These are phyloP conservation scores for Melanotaenia parkinsoni DNA, from an alignment of 2,797 vertebrate genomes.

Conservation along the genomic window DNA sequence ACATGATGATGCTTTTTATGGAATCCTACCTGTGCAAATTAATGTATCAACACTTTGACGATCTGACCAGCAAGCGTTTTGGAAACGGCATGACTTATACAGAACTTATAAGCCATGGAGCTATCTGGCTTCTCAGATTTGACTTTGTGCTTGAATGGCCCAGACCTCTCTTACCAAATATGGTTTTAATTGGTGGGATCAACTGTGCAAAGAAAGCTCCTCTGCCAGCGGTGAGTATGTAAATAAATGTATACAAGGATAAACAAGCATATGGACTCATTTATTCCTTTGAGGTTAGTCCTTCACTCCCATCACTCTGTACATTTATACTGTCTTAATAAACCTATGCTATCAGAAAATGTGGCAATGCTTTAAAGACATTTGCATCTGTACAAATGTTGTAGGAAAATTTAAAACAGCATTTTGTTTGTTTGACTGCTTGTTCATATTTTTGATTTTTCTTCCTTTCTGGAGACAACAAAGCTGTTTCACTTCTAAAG, in stretches of 20 bases:
- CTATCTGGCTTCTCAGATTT: slow-evolving; percentile 82
- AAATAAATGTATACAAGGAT: neutral
- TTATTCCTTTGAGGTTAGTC: too few species aligned
- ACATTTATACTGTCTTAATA: too few species aligned
- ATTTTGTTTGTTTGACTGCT: too few species aligned
- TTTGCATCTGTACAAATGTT: too few species aligned
- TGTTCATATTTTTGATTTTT: too few species aligned
- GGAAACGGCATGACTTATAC: slow-evolving; percentile 62
- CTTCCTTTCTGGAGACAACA: too few species aligned
- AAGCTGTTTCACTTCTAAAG: too few species aligned
- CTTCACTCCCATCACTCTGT: too few species aligned
- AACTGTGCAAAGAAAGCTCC: slow-evolving; percentile 82
- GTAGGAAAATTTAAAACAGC: too few species aligned
- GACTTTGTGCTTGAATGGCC: slow-evolving; percentile 86
- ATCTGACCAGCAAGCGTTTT: slow-evolving; percentile 67
- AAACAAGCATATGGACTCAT: neutral
- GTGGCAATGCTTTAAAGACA: too few species aligned
- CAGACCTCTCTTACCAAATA: slow-evolving; percentile 87
- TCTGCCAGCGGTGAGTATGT: slow-evolving; percentile 82
- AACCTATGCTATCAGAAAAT: too few species aligned
- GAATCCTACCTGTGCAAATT: slow-evolving; percentile 57
- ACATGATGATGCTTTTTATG: slow-evolving; percentile 52
- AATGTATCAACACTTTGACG: slow-evolving; percentile 70
- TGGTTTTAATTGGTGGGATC: slow-evolving; percentile 86
- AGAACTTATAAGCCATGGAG: slow-evolving; percentile 65